phyloP scores from a whole-genome alignment of 2,888 invertebrate genomes.

The Ashinkailepas kermadecensis region DNA sequence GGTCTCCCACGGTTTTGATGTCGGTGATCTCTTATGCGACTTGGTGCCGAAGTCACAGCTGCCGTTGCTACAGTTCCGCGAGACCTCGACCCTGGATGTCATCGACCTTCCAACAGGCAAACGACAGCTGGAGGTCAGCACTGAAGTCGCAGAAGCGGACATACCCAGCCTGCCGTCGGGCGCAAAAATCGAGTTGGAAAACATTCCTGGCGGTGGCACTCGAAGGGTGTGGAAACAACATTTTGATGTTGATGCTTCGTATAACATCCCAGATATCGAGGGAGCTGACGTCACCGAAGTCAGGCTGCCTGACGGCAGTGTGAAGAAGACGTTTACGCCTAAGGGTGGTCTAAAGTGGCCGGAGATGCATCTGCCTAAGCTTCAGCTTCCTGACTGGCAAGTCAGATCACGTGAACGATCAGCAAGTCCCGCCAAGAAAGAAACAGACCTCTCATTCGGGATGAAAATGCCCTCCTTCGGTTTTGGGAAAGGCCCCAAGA shows the following conservation, averaged over 20 bases:
- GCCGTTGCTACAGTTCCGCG: background rate
- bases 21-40: background rate
- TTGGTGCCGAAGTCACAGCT: background rate
- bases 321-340: background rate
- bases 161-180: background rate
- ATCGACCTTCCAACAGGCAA: background rate
- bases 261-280: constrained; percentile 26
- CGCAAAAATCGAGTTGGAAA: background rate
- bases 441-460: background rate
- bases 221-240: background rate
- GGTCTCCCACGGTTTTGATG: background rate
- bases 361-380: background rate
- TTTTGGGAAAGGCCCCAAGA: background rate
- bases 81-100: background rate
- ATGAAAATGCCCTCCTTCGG: constrained; percentile 10
- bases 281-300: constrained; percentile 26
- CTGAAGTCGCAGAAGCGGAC: background rate
- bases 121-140: background rate
- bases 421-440: background rate
- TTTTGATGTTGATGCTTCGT: constrained; percentile 26
- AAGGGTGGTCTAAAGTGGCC: background rate
- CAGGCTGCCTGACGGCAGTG: background rate
- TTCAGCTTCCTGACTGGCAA: background rate
- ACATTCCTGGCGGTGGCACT: background rate
- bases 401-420: background rate